phyloP scores from a whole-genome alignment of 2,888 invertebrate genomes.

The Agriopis leucophaearia region DNA sequence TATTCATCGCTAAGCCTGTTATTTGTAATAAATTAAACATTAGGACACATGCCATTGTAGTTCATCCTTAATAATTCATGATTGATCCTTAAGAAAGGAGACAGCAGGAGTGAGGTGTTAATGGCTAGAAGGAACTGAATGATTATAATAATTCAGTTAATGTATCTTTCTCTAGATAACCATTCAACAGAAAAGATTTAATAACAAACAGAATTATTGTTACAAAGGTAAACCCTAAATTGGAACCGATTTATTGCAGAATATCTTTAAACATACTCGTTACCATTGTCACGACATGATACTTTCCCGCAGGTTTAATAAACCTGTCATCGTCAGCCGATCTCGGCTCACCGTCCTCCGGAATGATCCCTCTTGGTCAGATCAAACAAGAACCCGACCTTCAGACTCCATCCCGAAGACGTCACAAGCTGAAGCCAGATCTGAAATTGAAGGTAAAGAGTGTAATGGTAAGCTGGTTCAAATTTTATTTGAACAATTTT shows the following conservation, averaged over 20 bases:
- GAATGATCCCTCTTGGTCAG: slow-evolving; percentile 74
- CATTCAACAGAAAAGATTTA: background rate
- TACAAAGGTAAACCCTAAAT: background rate
- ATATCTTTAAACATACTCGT: background rate
- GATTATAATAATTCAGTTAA: no score
- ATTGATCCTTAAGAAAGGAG: no score
- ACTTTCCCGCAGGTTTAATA: slow-evolving; percentile 37
- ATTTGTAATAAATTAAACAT: no score
- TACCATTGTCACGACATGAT: background rate
- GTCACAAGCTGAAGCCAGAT: slow-evolving; percentile 95
- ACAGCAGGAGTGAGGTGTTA: no score
- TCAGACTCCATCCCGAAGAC: slow-evolving; percentile 89
- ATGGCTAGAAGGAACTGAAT: no score
- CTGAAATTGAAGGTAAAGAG: slow-evolving; percentile 89
- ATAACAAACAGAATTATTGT: background rate
- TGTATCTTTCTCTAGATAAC: background rate
- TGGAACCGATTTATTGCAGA: background rate
- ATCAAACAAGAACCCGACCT: slow-evolving; percentile 86
- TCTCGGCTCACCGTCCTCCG: slow-evolving; percentile 64
- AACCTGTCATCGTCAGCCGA: slow-evolving; percentile 66
- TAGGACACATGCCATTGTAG: no score
- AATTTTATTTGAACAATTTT: slow-evolving; percentile 33
- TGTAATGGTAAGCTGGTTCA: slow-evolving; percentile 39
- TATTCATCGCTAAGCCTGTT: no score
- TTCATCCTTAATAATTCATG: no score